Base-by-base conservation (phyloP, 2,113 vertebrate genomes). In the Osmerus mordax region DNA sequence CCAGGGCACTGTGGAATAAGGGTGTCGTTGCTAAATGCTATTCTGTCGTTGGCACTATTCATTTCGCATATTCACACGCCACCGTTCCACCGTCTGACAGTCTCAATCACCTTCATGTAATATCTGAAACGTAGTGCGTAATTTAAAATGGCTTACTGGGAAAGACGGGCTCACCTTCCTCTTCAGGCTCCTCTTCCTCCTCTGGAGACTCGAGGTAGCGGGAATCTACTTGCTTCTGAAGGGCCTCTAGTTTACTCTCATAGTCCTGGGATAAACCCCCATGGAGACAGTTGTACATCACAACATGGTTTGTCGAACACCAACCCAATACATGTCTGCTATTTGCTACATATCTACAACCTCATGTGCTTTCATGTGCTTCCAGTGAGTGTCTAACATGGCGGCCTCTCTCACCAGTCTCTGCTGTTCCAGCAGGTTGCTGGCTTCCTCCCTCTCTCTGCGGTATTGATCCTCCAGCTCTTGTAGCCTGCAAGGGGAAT, bases 381-480 rank as follows among this genome's bases (percentile, higher is more conserved):
- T 16, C 18, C 65, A 3, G 19, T 52, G 47, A 51, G 36, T 41
- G 23, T 29, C 9, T 52, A 14, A 65, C n/a, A 47, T 51, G 18
- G 12, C n/a, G 19, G 11, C 3, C 9, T 16, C 12, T 51, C 94
- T 89, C 87, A 98, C 97, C 94, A 99, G 92, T 81, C 97, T 91
- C 89, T 99, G 97, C 84, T 98, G 97, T 76, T 99, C 97, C 0
- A 99, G 92, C 73, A 99, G 92, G 81, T 97, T 98, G 81, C 95
- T 98, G 0, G 96, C 97, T 81, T 99, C 97, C 69, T 99, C 97
- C 61, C 96, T 88, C 83, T 99, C 97, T 73, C 91, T 92, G 64
- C 97, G 94, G 70, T 98, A 99, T 78, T 99, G 97, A 77, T 98
- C 96, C 79, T 99, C 97, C 15, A 99, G 90, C 28, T 99, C 97